Evolutionary conservation across 2,888 invertebrate genomes (phyloP).

Genomic region (Eugnorisma glareosa): DNA sequence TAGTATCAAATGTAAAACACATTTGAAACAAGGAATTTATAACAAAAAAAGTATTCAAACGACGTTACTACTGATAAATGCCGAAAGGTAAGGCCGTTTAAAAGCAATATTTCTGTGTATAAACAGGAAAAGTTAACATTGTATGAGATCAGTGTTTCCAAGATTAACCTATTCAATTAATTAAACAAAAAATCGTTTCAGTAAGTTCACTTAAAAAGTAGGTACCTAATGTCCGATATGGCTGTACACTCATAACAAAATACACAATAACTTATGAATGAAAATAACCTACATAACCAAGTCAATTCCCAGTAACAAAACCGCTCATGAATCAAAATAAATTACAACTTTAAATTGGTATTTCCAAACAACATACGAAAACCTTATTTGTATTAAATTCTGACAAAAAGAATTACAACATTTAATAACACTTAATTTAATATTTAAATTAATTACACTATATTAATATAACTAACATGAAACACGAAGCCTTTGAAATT

Average conservation of each 20-base stretch:
- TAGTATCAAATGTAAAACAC: not conserved
- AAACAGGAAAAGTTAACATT: not conserved
- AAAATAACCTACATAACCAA: not conserved
- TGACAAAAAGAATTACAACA: not conserved
- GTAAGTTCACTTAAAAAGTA: not conserved
- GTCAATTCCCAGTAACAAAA: not conserved
- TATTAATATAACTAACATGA: not conserved
- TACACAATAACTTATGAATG: not conserved
- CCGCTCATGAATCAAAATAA: not conserved
- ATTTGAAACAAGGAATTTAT: not conserved
- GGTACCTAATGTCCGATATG: not conserved
- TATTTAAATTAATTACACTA: not conserved
- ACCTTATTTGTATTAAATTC: not conserved
- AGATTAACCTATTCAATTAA: not conserved
- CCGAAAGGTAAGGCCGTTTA: not conserved
- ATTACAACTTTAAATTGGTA: not conserved
- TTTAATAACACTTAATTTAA: not conserved
- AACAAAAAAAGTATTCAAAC: not conserved
- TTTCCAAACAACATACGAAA: not conserved
- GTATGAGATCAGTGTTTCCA: not conserved
- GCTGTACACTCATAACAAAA: not conserved
- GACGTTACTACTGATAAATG: not conserved
- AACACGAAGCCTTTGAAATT: slow-evolving; percentile 29
- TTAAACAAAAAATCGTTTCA: not conserved
- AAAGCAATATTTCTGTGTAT: not conserved